Base-by-base conservation (phyloP, 2,888 invertebrate genomes). In the Nebria brevicollis region DNA sequence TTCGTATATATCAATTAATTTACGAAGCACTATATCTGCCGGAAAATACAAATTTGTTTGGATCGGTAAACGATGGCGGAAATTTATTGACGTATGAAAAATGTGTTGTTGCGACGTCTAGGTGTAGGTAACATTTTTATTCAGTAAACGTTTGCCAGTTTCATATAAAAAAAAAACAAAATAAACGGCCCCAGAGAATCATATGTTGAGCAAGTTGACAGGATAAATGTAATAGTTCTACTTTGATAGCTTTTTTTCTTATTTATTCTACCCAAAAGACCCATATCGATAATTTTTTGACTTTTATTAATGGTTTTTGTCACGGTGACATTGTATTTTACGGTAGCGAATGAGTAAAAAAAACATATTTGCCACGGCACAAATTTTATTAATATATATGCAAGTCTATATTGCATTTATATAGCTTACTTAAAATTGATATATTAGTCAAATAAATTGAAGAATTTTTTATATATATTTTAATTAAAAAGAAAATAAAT, bases 21-120 rank as follows among this genome's bases (percentile, higher is more conserved):
- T 54, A 3, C 54, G 2, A 13, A 54, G 54, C 54, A 54, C 54
- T 54, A 54, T 54, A 54, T 54, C 7, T 54, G 54, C 13, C 54
- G 54, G 54, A 54, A 54, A 54, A 54, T 54, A 54, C 54, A 54
- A 54, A 54, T 54, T 54, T 54, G 54, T 54, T 54, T 54, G 54
- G 7, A 11, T 8, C 13, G 13, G 11, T 13, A 54, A 54, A 13
- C 54, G 54, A 54, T 54, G 54, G 54, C 13, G 54, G 54, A 54
- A 11, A 54, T 54, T 54, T 54, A 54, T 54, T 54, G 54, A 54
- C 54, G 54, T 54, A 54, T 13, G 54, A 54, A 7, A 54, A 54
- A 54, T 54, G 13, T 6, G 54, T 54, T 54, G 4, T 54, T 2
- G 54, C 54, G 54, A 11, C 8, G 54, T 34, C 34, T 34, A 3